phyloP scores from a whole-genome alignment of 1,140 invertebrate genomes.

The Wasmannia auropunctata region DNA sequence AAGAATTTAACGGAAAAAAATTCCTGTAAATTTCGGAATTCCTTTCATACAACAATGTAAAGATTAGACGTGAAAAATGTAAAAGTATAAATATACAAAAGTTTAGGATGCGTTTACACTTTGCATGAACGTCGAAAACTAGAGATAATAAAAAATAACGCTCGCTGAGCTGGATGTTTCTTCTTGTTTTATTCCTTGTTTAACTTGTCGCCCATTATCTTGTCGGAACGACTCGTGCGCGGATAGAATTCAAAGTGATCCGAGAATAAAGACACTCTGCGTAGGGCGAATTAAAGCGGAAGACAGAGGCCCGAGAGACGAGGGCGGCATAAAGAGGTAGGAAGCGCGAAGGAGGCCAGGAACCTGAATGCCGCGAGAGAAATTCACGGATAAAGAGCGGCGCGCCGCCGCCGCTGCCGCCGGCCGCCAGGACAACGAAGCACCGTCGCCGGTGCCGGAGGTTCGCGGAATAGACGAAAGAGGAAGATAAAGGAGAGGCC shows the following conservation, averaged over 20 bases:
- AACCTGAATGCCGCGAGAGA: slow-evolving; percentile 27
- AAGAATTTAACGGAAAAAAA: neutral
- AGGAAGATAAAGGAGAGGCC: slow-evolving; percentile 59
- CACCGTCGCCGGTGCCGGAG: neutral
- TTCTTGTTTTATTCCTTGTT: slow-evolving; percentile 39
- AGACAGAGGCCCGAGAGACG: slow-evolving; percentile 11
- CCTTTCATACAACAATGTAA: neutral
- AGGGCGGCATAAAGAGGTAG: slow-evolving; percentile 34
- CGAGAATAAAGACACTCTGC: slow-evolving; percentile 28
- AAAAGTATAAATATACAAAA: neutral
- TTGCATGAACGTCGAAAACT: neutral
- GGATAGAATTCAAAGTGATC: slow-evolving; percentile 47
- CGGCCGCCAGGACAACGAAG: neutral
- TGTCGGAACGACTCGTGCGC: slow-evolving; percentile 44
- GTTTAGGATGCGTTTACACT: neutral
- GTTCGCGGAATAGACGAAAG: slow-evolving; percentile 47
- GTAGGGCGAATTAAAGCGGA: slow-evolving; percentile 54
- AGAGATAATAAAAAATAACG: neutral
- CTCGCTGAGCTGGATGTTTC: neutral
- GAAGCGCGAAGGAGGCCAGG: slow-evolving; percentile 26
- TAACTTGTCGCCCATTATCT: slow-evolving; percentile 42
- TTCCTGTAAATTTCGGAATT: neutral
- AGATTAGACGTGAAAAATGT: neutral
- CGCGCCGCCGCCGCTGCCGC: neutral
- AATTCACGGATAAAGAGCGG: slow-evolving; percentile 40